Percentiles rank a stretch among this genome's conserved stretches.
Conservation (phyloP, 2,113 vertebrate genomes). For the Empidonax traillii region DNA sequence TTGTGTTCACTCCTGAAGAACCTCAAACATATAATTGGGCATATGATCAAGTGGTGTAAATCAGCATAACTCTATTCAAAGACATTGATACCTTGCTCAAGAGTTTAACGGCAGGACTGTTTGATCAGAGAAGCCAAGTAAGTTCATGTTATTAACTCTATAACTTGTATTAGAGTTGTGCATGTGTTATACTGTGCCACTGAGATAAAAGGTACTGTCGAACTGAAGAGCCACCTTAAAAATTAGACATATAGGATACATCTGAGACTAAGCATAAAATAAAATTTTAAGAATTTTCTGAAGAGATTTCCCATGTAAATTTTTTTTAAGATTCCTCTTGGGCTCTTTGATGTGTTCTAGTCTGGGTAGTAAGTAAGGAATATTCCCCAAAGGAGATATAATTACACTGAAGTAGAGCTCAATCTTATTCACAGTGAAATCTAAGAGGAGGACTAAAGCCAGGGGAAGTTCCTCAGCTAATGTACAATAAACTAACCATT, state of each 20-base stretch:
- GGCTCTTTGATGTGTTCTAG: not conserved
- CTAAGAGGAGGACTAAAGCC: not conserved
- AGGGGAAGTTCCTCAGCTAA: not conserved
- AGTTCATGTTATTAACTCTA: not conserved
- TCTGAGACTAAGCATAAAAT: not conserved
- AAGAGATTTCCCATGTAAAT: not conserved
- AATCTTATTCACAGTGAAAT: not conserved
- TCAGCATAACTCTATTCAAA: not conserved
- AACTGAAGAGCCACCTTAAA: not conserved
- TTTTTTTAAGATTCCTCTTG: not conserved
- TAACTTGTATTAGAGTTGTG: not conserved
- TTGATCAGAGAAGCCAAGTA: constrained; percentile 3
- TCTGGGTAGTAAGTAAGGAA: not conserved
- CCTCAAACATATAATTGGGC: constrained; percentile 4
- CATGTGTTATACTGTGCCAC: not conserved
- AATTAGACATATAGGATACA: not conserved
- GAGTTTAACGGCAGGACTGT: not conserved
- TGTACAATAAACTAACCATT: not conserved
- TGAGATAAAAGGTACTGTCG: not conserved
- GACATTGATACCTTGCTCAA: not conserved
- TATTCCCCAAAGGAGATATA: constrained; percentile 8
- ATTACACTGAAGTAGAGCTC: not conserved
- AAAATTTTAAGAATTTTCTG: not conserved
- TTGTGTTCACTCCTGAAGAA: not conserved
- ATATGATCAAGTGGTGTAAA: not conserved